phyloP scores from a whole-genome alignment of 2,113 vertebrate species.

The Tauraco erythrolophus region DNA sequence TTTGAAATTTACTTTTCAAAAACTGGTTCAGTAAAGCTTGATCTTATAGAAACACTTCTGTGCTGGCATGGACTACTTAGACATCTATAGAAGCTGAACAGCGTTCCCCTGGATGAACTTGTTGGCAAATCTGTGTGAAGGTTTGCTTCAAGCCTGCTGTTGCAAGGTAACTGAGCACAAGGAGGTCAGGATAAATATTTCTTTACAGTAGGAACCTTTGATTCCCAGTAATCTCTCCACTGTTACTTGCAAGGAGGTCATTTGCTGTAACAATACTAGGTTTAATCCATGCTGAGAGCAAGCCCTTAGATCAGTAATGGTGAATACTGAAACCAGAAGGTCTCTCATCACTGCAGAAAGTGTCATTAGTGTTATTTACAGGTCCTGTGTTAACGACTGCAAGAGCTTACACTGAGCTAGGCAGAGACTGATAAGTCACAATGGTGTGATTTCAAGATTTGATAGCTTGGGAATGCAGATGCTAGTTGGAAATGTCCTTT shows the following conservation, averaged over 20 bases:
- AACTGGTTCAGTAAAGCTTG: background rate
- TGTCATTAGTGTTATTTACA: background rate
- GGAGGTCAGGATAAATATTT: constrained; percentile 1
- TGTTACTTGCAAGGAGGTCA: background rate
- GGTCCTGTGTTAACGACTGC: background rate
- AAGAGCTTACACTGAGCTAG: background rate
- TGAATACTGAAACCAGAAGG: background rate
- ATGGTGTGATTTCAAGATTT: background rate
- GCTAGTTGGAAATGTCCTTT: background rate
- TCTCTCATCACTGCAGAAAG: background rate
- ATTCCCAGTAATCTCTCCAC: background rate
- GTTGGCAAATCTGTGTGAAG: background rate
- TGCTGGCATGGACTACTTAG: background rate
- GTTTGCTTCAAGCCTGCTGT: background rate
- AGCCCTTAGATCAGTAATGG: background rate
- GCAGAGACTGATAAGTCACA: background rate
- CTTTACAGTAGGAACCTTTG: background rate
- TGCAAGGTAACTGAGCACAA: background rate
- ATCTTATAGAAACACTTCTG: background rate
- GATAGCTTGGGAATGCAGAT: background rate
- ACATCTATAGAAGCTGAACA: background rate
- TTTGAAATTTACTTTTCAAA: background rate
- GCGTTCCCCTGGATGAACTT: background rate
- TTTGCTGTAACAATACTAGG: background rate
- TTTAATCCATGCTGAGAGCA: background rate